Base-by-base conservation (phyloP, 2,888 invertebrate species). In the Campoplex capitator region DNA sequence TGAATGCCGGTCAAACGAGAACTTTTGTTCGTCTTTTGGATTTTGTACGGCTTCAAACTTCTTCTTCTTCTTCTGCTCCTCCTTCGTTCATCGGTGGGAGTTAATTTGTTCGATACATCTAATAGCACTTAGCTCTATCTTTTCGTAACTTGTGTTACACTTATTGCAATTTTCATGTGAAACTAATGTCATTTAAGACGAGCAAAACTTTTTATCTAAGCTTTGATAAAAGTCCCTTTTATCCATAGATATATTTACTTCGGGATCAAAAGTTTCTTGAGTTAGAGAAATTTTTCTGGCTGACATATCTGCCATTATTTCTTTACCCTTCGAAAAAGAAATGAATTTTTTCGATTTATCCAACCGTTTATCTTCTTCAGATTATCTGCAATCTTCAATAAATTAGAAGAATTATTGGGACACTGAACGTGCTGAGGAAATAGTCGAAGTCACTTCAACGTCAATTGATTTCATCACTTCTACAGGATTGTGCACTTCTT, bases 21-120 rank as follows among this genome's bases (percentile, higher is more conserved):
- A 83, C 42, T 71, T 71, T 51, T 73, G 62, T 65, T n/a, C 73
- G 48, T 73, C 54, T 78, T 77, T 65, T 45, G 65, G 11, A 54
- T 74, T 48, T n/a, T 9, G 42, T 56, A 8, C 38, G 23, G 16
- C 67, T 45, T 67, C 13, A 56, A 56, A 51, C 74, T 74, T 38
- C 56, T 74, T 23, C 56, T 56, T 8, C 23, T 23, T 23, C 23
- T 38, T 38, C 38, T 6, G 0, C 1, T 38, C 1, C 3, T 38
- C 38, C 23, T 23, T 23, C 11, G 28, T 38, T n/a, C 23, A 38
- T 73, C 38, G 28, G 42, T 11, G 23, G 42, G n/a, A 42, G 42
- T 74, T 74, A 56, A 56, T 74, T 56, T 38, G 38, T 74, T 74
- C 74, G n/a, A 35, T 23, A 56, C 56, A 23, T 38, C 56, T 56